phyloP scores from a whole-genome alignment of 2,888 invertebrate species.

The Tipula helvola region DNA sequence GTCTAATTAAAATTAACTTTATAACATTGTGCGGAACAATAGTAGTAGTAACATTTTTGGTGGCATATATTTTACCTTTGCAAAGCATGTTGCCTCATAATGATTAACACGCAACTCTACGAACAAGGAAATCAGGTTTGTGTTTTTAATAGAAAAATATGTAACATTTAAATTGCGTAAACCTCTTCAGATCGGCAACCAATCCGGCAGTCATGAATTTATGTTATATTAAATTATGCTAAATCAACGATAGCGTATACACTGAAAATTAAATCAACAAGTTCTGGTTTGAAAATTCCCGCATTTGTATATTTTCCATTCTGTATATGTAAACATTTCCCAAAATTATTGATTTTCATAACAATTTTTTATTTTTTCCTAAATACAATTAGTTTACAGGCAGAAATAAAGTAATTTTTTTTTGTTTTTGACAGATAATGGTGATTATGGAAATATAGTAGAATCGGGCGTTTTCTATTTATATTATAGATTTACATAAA shows the following conservation, averaged over 20 bases:
- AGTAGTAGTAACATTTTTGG: too few relatives aligned
- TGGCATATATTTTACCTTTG: too few relatives aligned
- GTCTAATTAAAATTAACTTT: too few relatives aligned
- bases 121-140: too few relatives aligned
- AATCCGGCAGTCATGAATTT: too few relatives aligned
- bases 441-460: neutral
- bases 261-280: neutral
- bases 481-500: neutral
- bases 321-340: neutral
- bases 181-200: too few relatives aligned
- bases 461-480: neutral
- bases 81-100: too few relatives aligned
- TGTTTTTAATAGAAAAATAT: too few relatives aligned
- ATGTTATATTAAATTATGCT: too few relatives aligned
- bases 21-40: too few relatives aligned
- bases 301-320: neutral
- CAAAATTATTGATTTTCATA: neutral
- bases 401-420: neutral
- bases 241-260: neutral
- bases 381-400: neutral
- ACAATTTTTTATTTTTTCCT: neutral
- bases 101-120: too few relatives aligned
- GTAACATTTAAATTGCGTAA: too few relatives aligned
- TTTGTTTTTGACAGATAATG: neutral
- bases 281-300: neutral